These are phyloP conservation scores for Glandiceps talaboti DNA, from an alignment of 53 echinoderm and acorn worm species.

Conservation along the genomic window DNA sequence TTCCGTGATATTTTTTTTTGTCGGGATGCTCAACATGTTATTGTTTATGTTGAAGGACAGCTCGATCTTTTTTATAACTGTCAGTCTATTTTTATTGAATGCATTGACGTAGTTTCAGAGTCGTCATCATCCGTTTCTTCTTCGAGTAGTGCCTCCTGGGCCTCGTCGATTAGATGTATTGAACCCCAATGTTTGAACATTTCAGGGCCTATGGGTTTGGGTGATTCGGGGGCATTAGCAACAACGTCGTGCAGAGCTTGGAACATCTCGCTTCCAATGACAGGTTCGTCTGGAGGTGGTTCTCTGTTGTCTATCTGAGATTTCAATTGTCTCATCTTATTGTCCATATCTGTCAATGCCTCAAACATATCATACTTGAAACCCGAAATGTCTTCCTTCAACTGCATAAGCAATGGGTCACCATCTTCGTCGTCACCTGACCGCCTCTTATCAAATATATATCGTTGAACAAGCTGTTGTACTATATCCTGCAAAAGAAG, in stretches of 20 bases:
- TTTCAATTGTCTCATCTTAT: neutral
- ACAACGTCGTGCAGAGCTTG: neutral
- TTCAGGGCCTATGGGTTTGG: neutral
- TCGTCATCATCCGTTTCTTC: neutral
- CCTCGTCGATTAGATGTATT: neutral
- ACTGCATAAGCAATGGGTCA: neutral
- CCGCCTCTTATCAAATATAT: neutral
- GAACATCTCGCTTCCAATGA: neutral
- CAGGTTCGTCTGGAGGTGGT: neutral
- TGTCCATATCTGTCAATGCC: neutral
- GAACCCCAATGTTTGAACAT: neutral
- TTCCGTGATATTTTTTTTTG: too few species aligned
- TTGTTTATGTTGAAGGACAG: too few species aligned
- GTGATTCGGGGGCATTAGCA: neutral
- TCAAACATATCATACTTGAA: neutral
- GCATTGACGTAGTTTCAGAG: neutral
- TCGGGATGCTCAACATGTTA: too few species aligned
- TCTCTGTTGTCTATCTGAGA: neutral
- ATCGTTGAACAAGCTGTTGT: neutral
- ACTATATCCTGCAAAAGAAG: neutral
- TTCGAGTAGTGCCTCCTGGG: neutral
- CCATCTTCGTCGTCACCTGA: neutral
- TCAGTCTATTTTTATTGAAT: neutral
- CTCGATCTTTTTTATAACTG: too few species aligned
- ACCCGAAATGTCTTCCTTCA: neutral